Percentiles rank a stretch among this genome's conserved stretches.
phyloP scores from a whole-genome alignment of 1,140 invertebrate species.

The Magallana ariakensis region DNA sequence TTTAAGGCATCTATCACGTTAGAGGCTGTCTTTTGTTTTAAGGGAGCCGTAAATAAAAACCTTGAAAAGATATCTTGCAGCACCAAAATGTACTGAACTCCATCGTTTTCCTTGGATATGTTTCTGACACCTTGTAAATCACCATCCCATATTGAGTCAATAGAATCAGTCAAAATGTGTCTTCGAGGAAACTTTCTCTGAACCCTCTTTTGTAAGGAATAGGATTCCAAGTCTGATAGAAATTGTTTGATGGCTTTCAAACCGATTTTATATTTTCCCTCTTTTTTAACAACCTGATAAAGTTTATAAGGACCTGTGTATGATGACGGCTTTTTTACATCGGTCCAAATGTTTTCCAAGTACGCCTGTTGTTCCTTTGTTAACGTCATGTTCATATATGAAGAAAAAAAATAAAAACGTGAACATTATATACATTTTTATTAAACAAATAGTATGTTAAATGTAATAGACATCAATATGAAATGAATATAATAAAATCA shows the following conservation, averaged over 20 bases:
- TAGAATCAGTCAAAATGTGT: not conserved
- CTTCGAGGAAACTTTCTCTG: constrained; percentile 38
- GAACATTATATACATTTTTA: not conserved
- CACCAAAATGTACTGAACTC: constrained; percentile 45
- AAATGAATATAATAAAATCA: not conserved
- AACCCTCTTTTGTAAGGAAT: constrained; percentile 44
- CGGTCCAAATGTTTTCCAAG: constrained; percentile 13
- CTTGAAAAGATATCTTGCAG: constrained; percentile 48
- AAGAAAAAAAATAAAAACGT: not conserved
- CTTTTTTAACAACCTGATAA: constrained; percentile 29
- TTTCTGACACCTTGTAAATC: constrained; percentile 51
- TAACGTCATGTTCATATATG: not conserved
- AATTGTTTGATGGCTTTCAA: constrained; percentile 37
- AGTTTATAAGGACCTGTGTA: constrained; percentile 29
- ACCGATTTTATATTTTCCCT: constrained; percentile 43
- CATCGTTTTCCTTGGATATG: constrained; percentile 46
- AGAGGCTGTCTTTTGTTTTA: constrained; percentile 47
- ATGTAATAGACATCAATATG: not conserved
- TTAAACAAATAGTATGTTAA: not conserved
- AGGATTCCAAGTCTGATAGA: constrained; percentile 35
- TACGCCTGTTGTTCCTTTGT: constrained; percentile 7
- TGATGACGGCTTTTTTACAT: not conserved
- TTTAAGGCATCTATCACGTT: constrained; percentile 27
- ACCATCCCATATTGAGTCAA: constrained; percentile 41
- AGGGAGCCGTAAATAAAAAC: constrained; percentile 41